These are phyloP conservation scores for Enteromius trimaculatus DNA, from an alignment of 2,797 vertebrate genomes.

Conservation along the genomic window DNA sequence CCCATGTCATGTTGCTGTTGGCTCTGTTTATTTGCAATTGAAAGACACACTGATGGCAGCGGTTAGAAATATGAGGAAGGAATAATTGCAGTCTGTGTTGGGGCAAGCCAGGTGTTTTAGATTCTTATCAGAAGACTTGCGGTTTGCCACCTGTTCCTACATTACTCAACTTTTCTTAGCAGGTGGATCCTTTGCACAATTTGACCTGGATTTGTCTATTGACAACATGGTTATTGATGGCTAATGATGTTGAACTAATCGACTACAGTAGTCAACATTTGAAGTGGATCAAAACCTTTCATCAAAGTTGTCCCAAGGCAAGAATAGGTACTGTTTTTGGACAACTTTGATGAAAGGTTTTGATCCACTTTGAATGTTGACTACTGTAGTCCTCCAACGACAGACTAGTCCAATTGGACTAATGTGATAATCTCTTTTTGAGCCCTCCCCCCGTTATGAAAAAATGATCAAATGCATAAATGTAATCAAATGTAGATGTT, in stretches of 20 bases:
- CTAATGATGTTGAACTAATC: not conserved
- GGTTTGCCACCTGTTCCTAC: constrained; percentile 38
- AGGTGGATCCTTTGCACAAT: constrained; percentile 30
- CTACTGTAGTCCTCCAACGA: not conserved
- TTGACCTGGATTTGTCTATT: constrained; percentile 25
- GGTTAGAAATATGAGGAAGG: constrained; percentile 43
- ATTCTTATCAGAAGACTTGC: constrained; percentile 36
- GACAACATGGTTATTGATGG: constrained; percentile 4
- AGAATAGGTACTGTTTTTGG: too few relatives aligned
- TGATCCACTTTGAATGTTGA: too few relatives aligned
- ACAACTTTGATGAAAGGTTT: too few relatives aligned
- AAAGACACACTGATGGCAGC: not conserved
- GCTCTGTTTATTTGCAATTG: constrained; percentile 13
- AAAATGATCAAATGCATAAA: not conserved
- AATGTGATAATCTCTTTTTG: not conserved
- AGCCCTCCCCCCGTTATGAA: not conserved
- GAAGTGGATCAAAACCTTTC: too few relatives aligned
- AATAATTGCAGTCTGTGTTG: constrained; percentile 38
- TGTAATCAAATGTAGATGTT: not conserved
- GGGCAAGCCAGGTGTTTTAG: constrained; percentile 43
- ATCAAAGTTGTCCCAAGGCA: too few relatives aligned
- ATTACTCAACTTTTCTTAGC: constrained; percentile 27
- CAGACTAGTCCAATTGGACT: not conserved
- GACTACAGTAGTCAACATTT: not conserved
- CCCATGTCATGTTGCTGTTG: constrained; percentile 37